Percentiles rank a stretch among this genome's conserved stretches.
Conservation (phyloP, 1,140 invertebrate genomes). For the Diorhabda carinulata region DNA sequence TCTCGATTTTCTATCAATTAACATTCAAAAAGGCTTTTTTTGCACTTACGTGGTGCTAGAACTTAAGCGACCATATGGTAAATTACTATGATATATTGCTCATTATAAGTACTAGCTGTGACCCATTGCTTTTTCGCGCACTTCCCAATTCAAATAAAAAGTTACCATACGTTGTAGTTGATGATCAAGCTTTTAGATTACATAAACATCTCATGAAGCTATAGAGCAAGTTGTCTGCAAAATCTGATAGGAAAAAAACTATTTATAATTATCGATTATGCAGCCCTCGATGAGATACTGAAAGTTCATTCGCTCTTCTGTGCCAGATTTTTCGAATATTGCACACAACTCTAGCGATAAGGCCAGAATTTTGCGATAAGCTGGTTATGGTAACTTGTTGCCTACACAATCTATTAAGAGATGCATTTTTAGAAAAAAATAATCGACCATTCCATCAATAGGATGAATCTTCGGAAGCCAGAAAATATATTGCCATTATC, state of each 20-base stretch:
- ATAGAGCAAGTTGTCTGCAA: slow-evolving; percentile 30
- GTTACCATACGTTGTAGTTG: slow-evolving; percentile 8
- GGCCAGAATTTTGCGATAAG: slow-evolving; percentile 34
- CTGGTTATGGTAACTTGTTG: slow-evolving; percentile 33
- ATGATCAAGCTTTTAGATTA: slow-evolving; percentile 15
- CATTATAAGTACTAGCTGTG: too few species aligned
- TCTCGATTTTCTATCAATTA: too few species aligned
- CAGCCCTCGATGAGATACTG: slow-evolving; percentile 41
- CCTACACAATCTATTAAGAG: slow-evolving; percentile 27
- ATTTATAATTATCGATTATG: slow-evolving; percentile 51
- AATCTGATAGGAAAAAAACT: slow-evolving; percentile 33
- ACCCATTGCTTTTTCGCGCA: background rate
- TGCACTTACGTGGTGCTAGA: too few species aligned
- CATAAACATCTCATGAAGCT: slow-evolving; percentile 45
- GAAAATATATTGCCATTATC: background rate
- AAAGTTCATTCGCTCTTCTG: slow-evolving; percentile 48
- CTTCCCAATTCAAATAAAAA: background rate
- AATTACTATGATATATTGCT: too few species aligned
- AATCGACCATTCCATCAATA: slow-evolving; percentile 7
- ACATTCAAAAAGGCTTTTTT: too few species aligned
- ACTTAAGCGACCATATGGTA: too few species aligned
- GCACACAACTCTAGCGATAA: slow-evolving; percentile 35
- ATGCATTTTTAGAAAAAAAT: slow-evolving; percentile 22
- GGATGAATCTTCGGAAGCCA: background rate
- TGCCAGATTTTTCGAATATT: slow-evolving; percentile 38